phyloP scores from a whole-genome alignment of 2,113 vertebrate genomes.

The Syngnathus typhle region DNA sequence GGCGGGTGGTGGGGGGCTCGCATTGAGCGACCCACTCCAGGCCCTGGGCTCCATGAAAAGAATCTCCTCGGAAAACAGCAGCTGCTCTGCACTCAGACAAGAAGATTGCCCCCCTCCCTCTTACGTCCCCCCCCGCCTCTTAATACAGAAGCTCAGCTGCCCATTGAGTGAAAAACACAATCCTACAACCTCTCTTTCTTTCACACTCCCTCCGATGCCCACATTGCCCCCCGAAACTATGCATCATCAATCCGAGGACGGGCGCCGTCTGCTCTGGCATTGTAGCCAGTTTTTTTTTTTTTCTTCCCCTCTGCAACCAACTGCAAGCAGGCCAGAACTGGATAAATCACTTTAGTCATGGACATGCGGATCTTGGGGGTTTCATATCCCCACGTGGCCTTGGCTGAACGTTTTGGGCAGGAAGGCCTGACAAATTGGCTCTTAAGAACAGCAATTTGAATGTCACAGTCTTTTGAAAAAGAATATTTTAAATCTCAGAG shows the following conservation, averaged over 20 bases:
- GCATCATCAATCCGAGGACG: constrained; percentile 51
- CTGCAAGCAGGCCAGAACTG: constrained; percentile 45
- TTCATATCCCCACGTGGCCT: constrained; percentile 43
- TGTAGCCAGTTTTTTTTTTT: constrained; percentile 48
- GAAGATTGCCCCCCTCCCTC: constrained; percentile 60
- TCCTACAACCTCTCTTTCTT: constrained; percentile 42
- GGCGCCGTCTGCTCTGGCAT: constrained; percentile 39
- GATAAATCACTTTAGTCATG: constrained; percentile 70
- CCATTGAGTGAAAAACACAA: constrained; percentile 62
- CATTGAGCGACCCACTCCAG: constrained; percentile 58
- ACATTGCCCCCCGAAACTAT: constrained; percentile 56
- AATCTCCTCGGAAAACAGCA: constrained; percentile 62
- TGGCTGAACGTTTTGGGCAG: constrained; percentile 48
- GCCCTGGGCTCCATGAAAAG: constrained; percentile 58
- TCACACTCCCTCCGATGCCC: constrained; percentile 38
- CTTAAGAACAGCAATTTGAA: constrained; percentile 35
- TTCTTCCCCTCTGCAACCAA: constrained; percentile 37
- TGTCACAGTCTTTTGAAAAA: constrained; percentile 31
- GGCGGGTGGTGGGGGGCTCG: constrained; percentile 25
- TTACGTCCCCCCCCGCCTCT: constrained; percentile 12
- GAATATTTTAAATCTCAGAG: constrained; percentile 7
- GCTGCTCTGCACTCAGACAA: constrained; percentile 71
- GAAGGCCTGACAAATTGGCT: constrained; percentile 55
- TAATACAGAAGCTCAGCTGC: constrained; percentile 69
- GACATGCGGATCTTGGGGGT: constrained; percentile 18